A percentile compares a stretch with the other conserved stretches of the same genome.
Conservation (phyloP, 1,140 invertebrate genomes). For the Carposina sasakii region DNA sequence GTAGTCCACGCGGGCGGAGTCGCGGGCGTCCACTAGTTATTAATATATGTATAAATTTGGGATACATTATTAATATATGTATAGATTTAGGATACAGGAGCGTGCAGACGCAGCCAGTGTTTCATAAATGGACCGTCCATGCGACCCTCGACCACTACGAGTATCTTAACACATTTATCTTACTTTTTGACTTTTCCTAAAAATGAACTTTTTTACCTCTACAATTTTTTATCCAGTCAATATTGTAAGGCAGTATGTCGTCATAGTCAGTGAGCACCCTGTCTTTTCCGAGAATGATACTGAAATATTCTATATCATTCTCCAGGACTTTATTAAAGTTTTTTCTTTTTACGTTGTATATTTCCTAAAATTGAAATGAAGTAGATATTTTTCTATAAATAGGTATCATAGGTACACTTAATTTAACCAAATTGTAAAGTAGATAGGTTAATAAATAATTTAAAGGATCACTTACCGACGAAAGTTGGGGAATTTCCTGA, state of each 20-base stretch:
- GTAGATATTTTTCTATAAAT: background rate
- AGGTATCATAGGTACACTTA: background rate
- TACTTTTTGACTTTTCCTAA: background rate
- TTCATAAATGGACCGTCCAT: too few species aligned
- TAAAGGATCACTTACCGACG: conserved; percentile 36
- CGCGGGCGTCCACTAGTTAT: too few species aligned
- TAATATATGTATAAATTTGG: too few species aligned
- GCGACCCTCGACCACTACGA: too few species aligned
- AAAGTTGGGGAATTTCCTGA: conserved; percentile 43
- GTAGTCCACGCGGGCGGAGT: too few species aligned
- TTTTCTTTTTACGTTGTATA: conserved; percentile 51
- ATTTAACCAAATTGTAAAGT: background rate
- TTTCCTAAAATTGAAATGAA: conserved; percentile 50
- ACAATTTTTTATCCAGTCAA: conserved; percentile 93
- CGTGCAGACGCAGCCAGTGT: too few species aligned
- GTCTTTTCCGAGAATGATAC: conserved; percentile 78
- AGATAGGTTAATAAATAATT: background rate
- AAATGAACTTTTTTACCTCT: conserved; percentile 77
- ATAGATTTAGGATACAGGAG: too few species aligned
- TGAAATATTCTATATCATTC: conserved; percentile 77
- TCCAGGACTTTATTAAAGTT: conserved; percentile 34
- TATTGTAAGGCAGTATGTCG: conserved; percentile 89
- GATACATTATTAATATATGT: too few species aligned
- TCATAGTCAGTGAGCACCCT: conserved; percentile 81
- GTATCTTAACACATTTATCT: background rate